Evolutionary conservation across 2,888 invertebrate genomes (phyloP).

Genomic region (Parthenolecanium corni): DNA sequence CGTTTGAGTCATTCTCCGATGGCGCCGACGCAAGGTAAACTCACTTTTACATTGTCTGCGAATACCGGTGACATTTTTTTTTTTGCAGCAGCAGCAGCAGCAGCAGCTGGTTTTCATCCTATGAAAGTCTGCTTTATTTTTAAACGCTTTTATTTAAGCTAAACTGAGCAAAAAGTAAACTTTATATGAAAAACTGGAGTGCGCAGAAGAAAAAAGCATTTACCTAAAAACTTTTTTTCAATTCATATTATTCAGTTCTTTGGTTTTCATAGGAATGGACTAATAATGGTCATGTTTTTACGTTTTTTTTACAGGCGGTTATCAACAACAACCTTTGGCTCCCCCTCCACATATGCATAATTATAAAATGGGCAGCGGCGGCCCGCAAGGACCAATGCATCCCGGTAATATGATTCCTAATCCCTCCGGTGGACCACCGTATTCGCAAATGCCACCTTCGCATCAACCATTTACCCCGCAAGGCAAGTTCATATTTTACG

Average conservation of each 20-base stretch:
- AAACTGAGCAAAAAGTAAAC: too few relatives aligned
- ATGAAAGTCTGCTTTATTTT: too few relatives aligned
- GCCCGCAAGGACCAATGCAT: conserved; percentile 42
- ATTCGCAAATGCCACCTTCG: conserved; percentile 29
- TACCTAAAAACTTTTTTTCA: too few relatives aligned
- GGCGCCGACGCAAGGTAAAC: conserved; percentile 46
- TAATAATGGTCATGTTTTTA: too few relatives aligned
- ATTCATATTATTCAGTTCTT: too few relatives aligned
- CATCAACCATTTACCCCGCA: conserved; percentile 43
- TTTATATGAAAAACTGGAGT: too few relatives aligned
- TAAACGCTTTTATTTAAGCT: not conserved
- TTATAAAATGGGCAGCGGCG: conserved; percentile 47
- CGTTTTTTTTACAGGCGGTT: conserved; percentile 42
- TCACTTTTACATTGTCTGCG: too few relatives aligned
- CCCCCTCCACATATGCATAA: conserved; percentile 47
- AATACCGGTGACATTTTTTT: too few relatives aligned
- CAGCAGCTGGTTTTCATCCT: too few relatives aligned
- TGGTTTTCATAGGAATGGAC: too few relatives aligned
- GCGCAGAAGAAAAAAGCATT: too few relatives aligned
- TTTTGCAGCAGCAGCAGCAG: too few relatives aligned
- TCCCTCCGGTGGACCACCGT: conserved; percentile 27
- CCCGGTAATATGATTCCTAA: conserved; percentile 42
- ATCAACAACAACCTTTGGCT: conserved; percentile 47
- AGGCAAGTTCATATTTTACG: conserved; percentile 37
- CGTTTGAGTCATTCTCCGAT: conserved; percentile 60